Base-by-base conservation (phyloP, 1,140 invertebrate species). In the Drosophila azteca region DNA sequence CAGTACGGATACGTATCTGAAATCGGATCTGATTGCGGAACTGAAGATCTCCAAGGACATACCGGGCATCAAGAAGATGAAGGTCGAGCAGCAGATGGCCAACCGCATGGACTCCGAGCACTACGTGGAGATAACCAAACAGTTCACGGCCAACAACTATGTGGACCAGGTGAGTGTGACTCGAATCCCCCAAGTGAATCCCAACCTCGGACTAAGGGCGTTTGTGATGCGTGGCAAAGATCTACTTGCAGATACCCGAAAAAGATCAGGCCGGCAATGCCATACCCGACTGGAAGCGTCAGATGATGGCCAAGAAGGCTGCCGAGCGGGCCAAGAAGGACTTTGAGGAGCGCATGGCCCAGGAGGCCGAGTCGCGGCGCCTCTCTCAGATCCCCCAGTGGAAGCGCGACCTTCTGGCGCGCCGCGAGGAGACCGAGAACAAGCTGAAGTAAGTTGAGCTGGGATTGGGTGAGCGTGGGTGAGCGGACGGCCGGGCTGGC, bases 231-330 rank as follows among this genome's bases (percentile, higher is more conserved):
- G 68, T 69, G 35, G 59, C 71, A 82, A 90, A 91, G 90, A 74
- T 88, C 73, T 92, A 91, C 85, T 92, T 89, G 44, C 93, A 98
- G 96, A 96, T 99, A 71, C 97, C 97, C 1, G 96, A 97, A 79
- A 95, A 95, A 57, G 97, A 98, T 89, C 94, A 95, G 43, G 94
- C 96, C n/a, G 97, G 97, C 11, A 97, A 96, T 78, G 92, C 95
- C 17, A 98, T 98, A 87, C 97, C 97, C 9, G 95, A 95, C 17
- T 98, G 98, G 97, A 98, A 98, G 91, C 92, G 97, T 22, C 97
- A 98, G 92, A 98, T 99, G 96, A 87, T 98, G 90, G 97, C 97
- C 0, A 95, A 97, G 79, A 97, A 98, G 91, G 96, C 97, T 0
- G 97, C 97, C 0, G 97, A 98, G 90, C 95, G 96, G 68, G 97